Evolutionary conservation across 23 tunicate species (phyloP).

Genomic region (Diplosoma virens): DNA sequence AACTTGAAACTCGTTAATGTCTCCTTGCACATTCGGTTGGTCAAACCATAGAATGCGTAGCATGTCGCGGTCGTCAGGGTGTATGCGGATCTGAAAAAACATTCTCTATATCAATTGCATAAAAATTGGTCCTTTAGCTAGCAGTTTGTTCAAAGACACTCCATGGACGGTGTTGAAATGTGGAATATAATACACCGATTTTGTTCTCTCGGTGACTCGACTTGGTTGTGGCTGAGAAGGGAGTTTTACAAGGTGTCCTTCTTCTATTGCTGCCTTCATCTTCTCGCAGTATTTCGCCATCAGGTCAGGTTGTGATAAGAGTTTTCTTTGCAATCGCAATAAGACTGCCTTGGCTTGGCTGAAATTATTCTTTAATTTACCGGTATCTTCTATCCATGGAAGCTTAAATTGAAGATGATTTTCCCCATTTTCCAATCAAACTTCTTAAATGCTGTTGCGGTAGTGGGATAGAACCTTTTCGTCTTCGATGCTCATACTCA

Average conservation of each 20-base stretch:
- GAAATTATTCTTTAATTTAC: background rate
- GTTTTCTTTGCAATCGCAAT: background rate
- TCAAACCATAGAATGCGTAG: no score
- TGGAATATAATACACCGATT: background rate
- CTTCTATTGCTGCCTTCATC: background rate
- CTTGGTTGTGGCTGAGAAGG: background rate
- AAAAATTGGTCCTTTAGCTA: slow-evolving; percentile 7
- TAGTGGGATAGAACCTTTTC: background rate
- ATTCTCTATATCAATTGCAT: background rate
- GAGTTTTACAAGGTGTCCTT: background rate
- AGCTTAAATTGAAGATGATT: background rate
- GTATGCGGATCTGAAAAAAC: no score
- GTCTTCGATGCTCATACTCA: background rate
- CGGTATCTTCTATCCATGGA: background rate
- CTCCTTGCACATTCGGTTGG: no score
- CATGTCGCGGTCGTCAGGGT: no score
- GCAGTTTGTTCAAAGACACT: background rate
- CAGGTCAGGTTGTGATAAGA: background rate
- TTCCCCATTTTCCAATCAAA: background rate
- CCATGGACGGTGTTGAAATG: background rate
- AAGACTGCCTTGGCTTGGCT: background rate
- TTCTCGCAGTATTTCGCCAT: slow-evolving; percentile 16
- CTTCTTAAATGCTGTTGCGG: background rate
- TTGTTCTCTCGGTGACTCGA: background rate
- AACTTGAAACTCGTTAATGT: no score